Percentiles rank a stretch among this genome's conserved stretches.
Conservation (phyloP, 1,140 invertebrate species). For the Tetraneura akinire region DNA sequence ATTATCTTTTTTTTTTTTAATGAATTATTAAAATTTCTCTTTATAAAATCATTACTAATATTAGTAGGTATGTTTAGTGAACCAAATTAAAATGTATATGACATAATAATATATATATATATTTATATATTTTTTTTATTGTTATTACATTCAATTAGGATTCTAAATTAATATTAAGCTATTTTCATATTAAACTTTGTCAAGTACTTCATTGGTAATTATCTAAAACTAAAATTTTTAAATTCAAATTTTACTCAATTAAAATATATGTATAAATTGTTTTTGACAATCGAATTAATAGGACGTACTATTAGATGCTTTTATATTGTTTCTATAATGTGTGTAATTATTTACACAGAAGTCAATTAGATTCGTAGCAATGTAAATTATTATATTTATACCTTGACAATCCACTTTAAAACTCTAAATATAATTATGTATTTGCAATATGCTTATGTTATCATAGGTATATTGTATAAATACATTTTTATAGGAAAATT, state of each 20-base stretch:
- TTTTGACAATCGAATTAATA: slow-evolving; percentile 43
- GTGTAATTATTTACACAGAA: not conserved
- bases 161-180: slow-evolving; percentile 36
- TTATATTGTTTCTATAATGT: not conserved
- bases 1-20: not conserved
- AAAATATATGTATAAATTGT: not conserved
- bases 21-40: not conserved
- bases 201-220: slow-evolving; percentile 21
- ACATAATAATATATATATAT: no score
- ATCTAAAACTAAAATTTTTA: not conserved
- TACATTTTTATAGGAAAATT: not conserved
- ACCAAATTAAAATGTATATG: not conserved
- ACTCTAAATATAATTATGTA: slow-evolving; percentile 18
- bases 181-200: not conserved
- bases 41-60: not conserved
- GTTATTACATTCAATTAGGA: slow-evolving; percentile 37
- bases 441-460: slow-evolving; percentile 5
- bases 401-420: slow-evolving; percentile 39
- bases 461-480: not conserved
- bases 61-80: not conserved
- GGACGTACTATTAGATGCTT: slow-evolving; percentile 25
- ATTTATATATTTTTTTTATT: not conserved
- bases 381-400: not conserved
- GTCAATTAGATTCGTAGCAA: slow-evolving; percentile 10
- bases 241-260: slow-evolving; percentile 16